Conservation (phyloP, 2,113 vertebrate species). For the Crotalus horridus region DNA sequence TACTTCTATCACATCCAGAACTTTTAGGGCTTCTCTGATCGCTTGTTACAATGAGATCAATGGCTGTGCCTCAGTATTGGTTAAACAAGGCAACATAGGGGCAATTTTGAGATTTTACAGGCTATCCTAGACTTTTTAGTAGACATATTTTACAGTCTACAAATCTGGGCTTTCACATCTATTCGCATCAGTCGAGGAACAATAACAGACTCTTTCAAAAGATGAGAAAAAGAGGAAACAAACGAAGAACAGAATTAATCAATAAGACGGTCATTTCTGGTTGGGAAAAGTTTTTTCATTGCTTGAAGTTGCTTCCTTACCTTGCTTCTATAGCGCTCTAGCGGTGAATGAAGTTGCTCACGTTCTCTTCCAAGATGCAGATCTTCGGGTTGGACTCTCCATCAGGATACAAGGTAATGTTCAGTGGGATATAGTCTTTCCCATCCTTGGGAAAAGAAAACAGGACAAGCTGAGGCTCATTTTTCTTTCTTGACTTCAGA, state of each 20-base stretch:
- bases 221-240: background rate
- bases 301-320: conserved; percentile 65
- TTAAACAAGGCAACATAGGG: background rate
- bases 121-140: background rate
- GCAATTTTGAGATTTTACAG: background rate
- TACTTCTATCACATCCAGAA: background rate
- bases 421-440: conserved; percentile 92
- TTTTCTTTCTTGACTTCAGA: background rate
- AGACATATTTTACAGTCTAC: background rate
- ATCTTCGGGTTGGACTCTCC: conserved; percentile 67
- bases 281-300: background rate
- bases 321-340: conserved; percentile 75
- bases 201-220: background rate
- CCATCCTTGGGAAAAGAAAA: conserved; percentile 76
- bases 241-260: background rate
- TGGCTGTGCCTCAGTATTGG: background rate
- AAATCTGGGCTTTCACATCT: background rate
- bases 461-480: background rate
- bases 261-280: background rate
- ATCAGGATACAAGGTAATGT: conserved; percentile 79
- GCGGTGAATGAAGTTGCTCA: conserved; percentile 68
- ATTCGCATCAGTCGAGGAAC: background rate
- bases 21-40: background rate
- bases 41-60: background rate
- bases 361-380: conserved; percentile 67